Conservation (phyloP, 2,888 invertebrate genomes). For the Scotopteryx bipunctaria region DNA sequence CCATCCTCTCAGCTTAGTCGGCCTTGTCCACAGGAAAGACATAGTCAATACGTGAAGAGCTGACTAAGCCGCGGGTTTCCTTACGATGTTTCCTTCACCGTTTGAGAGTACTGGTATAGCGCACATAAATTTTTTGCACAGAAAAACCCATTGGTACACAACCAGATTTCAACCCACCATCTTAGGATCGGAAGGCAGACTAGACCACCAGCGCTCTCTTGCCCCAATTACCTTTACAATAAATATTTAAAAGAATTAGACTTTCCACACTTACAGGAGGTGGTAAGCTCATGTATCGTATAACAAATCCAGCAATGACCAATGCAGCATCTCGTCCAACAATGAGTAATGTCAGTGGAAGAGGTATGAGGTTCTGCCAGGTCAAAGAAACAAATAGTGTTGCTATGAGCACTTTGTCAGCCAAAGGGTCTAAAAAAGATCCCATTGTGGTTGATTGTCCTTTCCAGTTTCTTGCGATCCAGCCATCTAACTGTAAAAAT, state of each 20-base stretch:
- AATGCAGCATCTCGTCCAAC: conserved; percentile 92
- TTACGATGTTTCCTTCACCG: no score
- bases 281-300: conserved; percentile 94
- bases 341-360: conserved; percentile 91
- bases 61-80: no score
- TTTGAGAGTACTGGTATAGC: no score
- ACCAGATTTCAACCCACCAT: no score
- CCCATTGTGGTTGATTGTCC: conserved; percentile 97
- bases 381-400: conserved; percentile 94
- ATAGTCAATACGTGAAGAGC: no score
- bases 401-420: conserved; percentile 97
- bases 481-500: conserved; percentile 92
- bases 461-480: conserved; percentile 96
- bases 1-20: no score
- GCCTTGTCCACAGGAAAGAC: no score
- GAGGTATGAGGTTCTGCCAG: conserved; percentile 92
- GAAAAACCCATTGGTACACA: no score
- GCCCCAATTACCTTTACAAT: no score
- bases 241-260: not conserved
- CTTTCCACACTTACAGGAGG: conserved; percentile 88
- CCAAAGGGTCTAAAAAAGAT: conserved; percentile 97
- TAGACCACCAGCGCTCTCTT: no score
- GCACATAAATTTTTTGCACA: no score
- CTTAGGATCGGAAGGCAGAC: no score
- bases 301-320: conserved; percentile 93